Conservation (phyloP, 2,113 vertebrate genomes). For the Cettia cetti region DNA sequence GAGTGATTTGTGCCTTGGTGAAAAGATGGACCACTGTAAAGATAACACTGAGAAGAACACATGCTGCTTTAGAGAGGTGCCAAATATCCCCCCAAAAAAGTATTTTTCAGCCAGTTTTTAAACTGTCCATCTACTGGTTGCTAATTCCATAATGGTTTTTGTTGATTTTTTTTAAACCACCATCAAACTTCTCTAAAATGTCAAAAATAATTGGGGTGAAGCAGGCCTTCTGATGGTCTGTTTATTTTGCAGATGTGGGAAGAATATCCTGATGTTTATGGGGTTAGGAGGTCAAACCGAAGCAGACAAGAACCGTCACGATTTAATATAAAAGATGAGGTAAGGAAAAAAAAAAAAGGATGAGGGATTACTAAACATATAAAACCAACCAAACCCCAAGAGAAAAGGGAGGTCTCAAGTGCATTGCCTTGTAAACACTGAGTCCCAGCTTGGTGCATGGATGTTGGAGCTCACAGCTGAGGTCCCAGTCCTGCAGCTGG, state of each 20-base stretch:
- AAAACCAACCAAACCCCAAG: background rate
- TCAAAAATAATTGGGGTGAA: constrained; percentile 32
- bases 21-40: background rate
- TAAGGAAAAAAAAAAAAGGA: constrained; percentile 64
- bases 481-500: background rate
- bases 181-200: background rate
- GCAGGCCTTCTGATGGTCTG: constrained; percentile 62
- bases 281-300: constrained; percentile 95
- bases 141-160: background rate
- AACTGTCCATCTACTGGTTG: background rate
- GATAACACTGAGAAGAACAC: background rate
- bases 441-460: background rate
- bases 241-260: constrained; percentile 97
- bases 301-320: constrained; percentile 95
- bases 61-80: background rate
- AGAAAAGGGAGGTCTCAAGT: background rate
- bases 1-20: background rate
- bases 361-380: background rate
- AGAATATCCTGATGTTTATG: constrained; percentile 98
- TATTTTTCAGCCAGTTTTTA: constrained; percentile 4
- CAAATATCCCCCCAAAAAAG: background rate
- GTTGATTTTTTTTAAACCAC: background rate
- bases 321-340: constrained; percentile 95
- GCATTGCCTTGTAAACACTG: background rate
- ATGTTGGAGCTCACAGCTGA: background rate